Evolutionary conservation across 2,888 invertebrate species (phyloP).

Genomic region (Heliconius cydno): DNA sequence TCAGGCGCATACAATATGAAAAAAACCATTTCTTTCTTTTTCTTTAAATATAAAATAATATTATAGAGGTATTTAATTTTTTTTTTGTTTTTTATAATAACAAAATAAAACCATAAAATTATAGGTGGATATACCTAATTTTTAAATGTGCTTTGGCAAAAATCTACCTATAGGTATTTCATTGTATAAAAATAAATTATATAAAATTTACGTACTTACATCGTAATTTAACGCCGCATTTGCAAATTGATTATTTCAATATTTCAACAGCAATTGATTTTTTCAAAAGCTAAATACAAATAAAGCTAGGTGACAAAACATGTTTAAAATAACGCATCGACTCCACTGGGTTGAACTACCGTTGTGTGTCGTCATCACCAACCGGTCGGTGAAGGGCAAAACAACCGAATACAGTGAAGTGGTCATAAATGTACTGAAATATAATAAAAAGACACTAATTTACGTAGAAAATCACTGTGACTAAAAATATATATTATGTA

Average conservation of each 20-base stretch:
- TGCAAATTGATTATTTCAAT: no score
- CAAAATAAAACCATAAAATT: no score
- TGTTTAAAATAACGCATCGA: constrained; percentile 37
- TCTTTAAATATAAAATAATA: no score
- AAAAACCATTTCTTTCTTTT: no score
- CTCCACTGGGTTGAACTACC: constrained; percentile 57
- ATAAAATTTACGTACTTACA: neutral
- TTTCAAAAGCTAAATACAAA: neutral
- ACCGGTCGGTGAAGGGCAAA: constrained; percentile 60
- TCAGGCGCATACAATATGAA: no score
- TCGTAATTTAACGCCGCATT: neutral
- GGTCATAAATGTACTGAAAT: constrained; percentile 78
- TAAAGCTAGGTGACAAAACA: constrained; percentile 37
- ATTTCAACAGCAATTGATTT: no score
- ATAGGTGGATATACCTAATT: no score
- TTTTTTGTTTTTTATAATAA: neutral
- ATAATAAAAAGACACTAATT: constrained; percentile 65
- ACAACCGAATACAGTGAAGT: constrained; percentile 79
- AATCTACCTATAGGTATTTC: no score
- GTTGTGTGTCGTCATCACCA: constrained; percentile 71
- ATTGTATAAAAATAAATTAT: neutral
- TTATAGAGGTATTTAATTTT: no score
- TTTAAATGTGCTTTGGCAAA: no score
- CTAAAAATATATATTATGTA: neutral
- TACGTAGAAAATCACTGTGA: constrained; percentile 40